These are phyloP conservation scores for Melanaphis sacchari DNA, from an alignment of 1,140 invertebrate genomes.

Conservation along the genomic window DNA sequence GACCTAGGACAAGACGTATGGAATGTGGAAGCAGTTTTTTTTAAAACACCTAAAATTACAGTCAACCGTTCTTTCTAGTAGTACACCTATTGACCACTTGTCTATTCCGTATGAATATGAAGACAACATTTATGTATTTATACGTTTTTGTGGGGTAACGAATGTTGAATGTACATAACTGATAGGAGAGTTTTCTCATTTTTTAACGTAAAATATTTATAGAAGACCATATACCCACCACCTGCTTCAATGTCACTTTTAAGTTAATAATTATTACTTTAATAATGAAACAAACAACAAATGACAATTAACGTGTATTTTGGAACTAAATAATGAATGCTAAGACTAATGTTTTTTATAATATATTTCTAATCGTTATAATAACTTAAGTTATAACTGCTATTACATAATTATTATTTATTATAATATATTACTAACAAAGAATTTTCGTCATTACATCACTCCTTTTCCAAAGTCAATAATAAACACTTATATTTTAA, in stretches of 20 bases:
- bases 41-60: background rate
- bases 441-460: background rate
- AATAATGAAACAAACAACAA: background rate
- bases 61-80: background rate
- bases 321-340: too few relatives aligned
- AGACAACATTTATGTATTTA: background rate
- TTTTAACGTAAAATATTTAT: background rate
- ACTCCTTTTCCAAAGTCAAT: background rate
- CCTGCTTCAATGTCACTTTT: background rate
- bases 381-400: background rate
- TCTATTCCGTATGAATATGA: background rate
- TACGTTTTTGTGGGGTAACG: background rate
- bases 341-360: background rate
- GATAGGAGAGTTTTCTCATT: background rate
- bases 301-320: background rate
- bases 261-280: background rate
- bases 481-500: background rate
- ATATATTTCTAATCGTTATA: background rate
- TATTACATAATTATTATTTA: background rate
- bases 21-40: background rate
- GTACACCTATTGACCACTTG: background rate
- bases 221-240: too few relatives aligned
- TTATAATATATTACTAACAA: background rate
- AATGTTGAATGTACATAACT: background rate
- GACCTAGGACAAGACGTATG: background rate